These are phyloP conservation scores for Aphelocoma coerulescens DNA, from an alignment of 2,113 vertebrate species.

Conservation along the genomic window DNA sequence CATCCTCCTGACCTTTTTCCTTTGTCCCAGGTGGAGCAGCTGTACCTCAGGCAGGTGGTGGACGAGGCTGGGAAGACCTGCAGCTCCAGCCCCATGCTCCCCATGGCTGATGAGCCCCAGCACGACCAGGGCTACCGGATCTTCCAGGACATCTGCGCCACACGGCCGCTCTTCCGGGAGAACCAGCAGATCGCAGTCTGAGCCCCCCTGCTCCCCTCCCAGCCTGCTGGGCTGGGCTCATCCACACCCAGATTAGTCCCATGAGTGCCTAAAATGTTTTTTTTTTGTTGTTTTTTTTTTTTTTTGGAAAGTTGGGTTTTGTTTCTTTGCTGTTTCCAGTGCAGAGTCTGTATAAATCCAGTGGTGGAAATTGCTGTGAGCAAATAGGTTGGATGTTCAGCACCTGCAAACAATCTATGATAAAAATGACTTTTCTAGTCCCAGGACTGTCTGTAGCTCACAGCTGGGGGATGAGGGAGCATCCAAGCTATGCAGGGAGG, in stretches of 20 bases:
- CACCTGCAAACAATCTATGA: not conserved
- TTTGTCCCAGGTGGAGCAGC: constrained; percentile 69
- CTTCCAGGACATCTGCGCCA: constrained; percentile 73
- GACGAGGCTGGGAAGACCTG: constrained; percentile 69
- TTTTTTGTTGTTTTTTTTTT: not conserved
- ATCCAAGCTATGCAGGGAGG: not conserved
- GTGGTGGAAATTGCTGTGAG: not conserved
- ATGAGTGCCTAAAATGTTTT: not conserved
- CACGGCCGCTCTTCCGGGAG: constrained; percentile 86
- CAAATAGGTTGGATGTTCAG: not conserved
- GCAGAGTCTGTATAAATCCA: not conserved
- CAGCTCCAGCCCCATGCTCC: constrained; percentile 13
- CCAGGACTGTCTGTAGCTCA: rapidly evolving
- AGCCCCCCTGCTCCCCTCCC: not conserved
- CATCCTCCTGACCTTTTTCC: not conserved
- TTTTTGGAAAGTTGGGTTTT: not conserved
- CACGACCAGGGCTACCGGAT: constrained; percentile 71
- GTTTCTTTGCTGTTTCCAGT: not conserved
- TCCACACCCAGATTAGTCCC: not conserved
- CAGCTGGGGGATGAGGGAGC: not conserved
- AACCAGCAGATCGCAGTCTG: constrained; percentile 90
- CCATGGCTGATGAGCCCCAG: constrained; percentile 46
- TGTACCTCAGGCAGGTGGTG: constrained; percentile 66
- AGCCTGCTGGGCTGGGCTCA: not conserved
- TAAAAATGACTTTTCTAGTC: not conserved